A percentile compares a stretch with the other conserved stretches of the same genome.
These are phyloP conservation scores for Acestrorhynchus altus DNA, from an alignment of 2,797 vertebrate genomes.

Conservation along the genomic window DNA sequence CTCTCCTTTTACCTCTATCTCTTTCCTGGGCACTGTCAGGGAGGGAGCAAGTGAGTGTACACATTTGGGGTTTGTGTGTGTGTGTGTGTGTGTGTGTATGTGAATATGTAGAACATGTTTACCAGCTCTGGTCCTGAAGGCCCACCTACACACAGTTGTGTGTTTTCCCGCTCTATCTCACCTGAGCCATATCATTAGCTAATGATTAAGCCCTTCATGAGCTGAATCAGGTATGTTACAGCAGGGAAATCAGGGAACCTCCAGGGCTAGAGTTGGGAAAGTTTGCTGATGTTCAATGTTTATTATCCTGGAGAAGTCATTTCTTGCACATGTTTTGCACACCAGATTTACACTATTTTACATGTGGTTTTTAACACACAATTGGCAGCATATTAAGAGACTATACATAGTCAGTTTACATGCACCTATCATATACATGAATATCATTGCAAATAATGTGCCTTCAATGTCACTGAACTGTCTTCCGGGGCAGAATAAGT, in stretches of 20 bases:
- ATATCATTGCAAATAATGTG: too few species aligned
- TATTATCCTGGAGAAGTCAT: not conserved
- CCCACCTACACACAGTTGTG: not conserved
- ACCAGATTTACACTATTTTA: not conserved
- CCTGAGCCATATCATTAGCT: constrained; percentile 5
- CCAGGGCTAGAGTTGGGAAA: not conserved
- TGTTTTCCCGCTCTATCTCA: not conserved
- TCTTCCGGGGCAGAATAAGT: too few species aligned
- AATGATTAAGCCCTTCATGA: constrained; percentile 3
- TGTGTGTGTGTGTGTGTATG: constrained; percentile 10
- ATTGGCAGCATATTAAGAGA: not conserved
- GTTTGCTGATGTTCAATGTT: not conserved
- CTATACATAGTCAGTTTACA: too few species aligned
- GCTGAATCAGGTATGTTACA: constrained; percentile 2
- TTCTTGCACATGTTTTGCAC: not conserved
- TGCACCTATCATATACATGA: too few species aligned
- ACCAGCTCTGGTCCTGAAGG: not conserved
- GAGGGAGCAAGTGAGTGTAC: not conserved
- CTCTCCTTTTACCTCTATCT: constrained; percentile 9
- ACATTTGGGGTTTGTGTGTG: constrained; percentile 23
- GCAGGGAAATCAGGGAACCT: not conserved
- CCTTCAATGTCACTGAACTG: too few species aligned
- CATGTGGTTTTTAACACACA: not conserved
- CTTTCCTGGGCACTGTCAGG: constrained; percentile 17
- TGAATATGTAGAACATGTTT: constrained; percentile 27